These are phyloP conservation scores for Thelaira solivaga DNA, from an alignment of 2,888 invertebrate genomes.

Conservation along the genomic window DNA sequence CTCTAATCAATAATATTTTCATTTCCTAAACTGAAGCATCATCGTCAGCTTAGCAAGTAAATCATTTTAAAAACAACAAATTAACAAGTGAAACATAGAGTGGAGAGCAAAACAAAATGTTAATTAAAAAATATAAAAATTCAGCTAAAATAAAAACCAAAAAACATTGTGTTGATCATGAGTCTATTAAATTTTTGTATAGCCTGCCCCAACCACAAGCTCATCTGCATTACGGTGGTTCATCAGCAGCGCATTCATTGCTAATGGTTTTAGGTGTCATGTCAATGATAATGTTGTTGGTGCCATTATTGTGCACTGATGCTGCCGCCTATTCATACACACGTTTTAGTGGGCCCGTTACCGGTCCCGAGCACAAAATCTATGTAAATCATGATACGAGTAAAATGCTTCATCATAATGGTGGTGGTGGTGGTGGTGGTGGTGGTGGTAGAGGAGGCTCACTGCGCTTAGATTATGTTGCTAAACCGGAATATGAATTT, in stretches of 20 bases:
- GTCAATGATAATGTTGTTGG: conserved; percentile 26
- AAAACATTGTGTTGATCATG: neutral
- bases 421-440: no score
- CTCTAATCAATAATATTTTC: neutral
- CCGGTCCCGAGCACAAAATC: conserved; percentile 79
- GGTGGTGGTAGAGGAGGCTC: conserved; percentile 67
- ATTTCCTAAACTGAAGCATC: conserved; percentile 29
- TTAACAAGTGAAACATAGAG: conserved; percentile 11
- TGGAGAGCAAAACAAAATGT: conserved; percentile 15
- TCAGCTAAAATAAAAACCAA: conserved; percentile 14
- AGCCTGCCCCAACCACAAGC: neutral
- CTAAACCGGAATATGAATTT: conserved; percentile 86
- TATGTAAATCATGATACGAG: conserved; percentile 72
- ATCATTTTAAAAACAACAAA: conserved; percentile 27
- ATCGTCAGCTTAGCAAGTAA: conserved; percentile 12
- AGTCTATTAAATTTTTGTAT: conserved; percentile 12
- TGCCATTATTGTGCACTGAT: conserved; percentile 56
- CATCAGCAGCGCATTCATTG: conserved; percentile 55
- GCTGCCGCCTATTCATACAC: conserved; percentile 83
- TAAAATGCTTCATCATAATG: neutral
- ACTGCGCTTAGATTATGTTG: conserved; percentile 83
- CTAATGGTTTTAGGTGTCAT: conserved; percentile 31
- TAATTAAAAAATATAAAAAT: conserved; percentile 33
- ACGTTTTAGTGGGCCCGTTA: conserved; percentile 86
- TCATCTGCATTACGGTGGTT: conserved; percentile 31